phyloP scores from a whole-genome alignment of 1,140 invertebrate genomes.

The Aleiodes sp. region DNA sequence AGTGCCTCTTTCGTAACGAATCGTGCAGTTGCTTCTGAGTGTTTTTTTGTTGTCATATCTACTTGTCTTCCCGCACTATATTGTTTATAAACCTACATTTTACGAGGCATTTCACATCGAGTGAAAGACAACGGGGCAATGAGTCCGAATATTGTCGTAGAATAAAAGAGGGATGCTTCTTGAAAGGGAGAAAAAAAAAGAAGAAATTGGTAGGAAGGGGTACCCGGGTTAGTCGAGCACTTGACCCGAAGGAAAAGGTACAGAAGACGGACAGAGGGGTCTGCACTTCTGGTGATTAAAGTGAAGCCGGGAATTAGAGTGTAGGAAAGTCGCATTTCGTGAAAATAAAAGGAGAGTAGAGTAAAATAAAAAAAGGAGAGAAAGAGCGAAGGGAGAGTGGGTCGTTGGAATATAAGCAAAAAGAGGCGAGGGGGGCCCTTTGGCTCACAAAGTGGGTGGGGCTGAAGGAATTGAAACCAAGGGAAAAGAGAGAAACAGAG shows the following conservation, averaged over 20 bases:
- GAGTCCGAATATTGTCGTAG: slow-evolving; percentile 7
- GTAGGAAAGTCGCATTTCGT: slow-evolving; percentile 40
- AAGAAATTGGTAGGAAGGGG: slow-evolving; percentile 22
- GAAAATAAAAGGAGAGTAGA: slow-evolving; percentile 14
- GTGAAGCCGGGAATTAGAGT: slow-evolving; percentile 55
- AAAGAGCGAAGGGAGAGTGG: slow-evolving; percentile 1
- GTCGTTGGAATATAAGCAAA: slow-evolving; percentile 2
- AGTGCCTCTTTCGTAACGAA: slow-evolving; percentile 16
- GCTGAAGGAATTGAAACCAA: slow-evolving; percentile 20
- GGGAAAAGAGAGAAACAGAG: slow-evolving; percentile 17
- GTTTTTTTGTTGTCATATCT: background rate
- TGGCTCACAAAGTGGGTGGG: slow-evolving; percentile 12
- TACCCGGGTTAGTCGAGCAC: slow-evolving; percentile 42
- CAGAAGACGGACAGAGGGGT: slow-evolving; percentile 9
- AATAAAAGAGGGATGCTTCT: slow-evolving; percentile 10
- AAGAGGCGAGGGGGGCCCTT: background rate
- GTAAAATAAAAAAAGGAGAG: background rate
- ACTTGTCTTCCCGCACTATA: background rate
- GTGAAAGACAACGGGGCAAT: slow-evolving; percentile 22
- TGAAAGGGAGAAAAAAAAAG: background rate
- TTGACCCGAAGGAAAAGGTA: slow-evolving; percentile 43
- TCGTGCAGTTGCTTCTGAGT: background rate
- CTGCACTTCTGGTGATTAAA: slow-evolving; percentile 58
- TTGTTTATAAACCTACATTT: background rate
- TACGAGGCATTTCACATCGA: slow-evolving; percentile 14